Evolutionary conservation across 2,888 invertebrate species (phyloP), one percentile per base, ranked within the genome.

Genomic region (Merodon equestris): DNA sequence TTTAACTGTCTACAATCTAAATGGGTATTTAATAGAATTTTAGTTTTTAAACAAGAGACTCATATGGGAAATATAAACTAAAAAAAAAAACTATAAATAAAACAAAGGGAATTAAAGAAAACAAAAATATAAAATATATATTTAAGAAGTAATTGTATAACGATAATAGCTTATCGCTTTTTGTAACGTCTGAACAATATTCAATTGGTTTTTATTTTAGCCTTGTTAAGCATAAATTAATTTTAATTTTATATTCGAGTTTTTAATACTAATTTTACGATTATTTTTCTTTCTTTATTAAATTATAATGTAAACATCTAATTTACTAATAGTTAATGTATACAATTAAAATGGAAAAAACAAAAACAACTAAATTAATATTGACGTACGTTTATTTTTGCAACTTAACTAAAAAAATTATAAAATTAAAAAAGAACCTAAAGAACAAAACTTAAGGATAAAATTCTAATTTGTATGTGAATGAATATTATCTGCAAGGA

Each of bases 41-140:
- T 58, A 61, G 56, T 71, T 71, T 27, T 63, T 40, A 71, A 71
- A 36, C 56, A 13, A 71, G 56, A 63, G 71, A 71, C 71, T 71
- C 63, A 71, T 63, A 61, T 70, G 53, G 53, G 27, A 27, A 27
- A 27, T 4, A 42, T 50, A 57, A 57, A 48, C 27, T 67, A 67
- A 48, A 54, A 54, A 64, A 47, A 64, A 12, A 54, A 15, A 53
- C 15, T n/a, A 63, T 40, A 19, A n/a, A 61, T 38, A 48, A 36
- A 27, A 27, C 27, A 27, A 7, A 2, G 7, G 27, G 2, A 27
- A 27, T 27, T 27, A 27, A 27, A 27, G 7, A 4, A 27, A 27
- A 27, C 27, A 27, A 27, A 27, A 57, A 63, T 44, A 63, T 47
- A 48, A n/a, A 38, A 70, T 40, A 70, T 71, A 56, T 40, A 53